Conservation (phyloP, 1,140 invertebrate species). For the Aphelinus atriplicis region DNA sequence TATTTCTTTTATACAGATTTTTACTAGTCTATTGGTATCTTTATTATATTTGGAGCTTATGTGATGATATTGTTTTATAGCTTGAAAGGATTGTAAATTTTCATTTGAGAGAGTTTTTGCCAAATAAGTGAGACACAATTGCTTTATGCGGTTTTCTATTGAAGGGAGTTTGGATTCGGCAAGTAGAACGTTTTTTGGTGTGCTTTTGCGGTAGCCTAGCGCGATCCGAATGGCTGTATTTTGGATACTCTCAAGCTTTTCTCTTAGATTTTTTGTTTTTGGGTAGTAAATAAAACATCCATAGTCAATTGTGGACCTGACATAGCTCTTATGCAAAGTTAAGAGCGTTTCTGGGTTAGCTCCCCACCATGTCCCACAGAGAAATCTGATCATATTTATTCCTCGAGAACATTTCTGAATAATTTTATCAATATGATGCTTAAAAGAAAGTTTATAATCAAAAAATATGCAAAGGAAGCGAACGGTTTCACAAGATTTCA, state of each 20-base stretch:
- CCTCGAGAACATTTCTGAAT: neutral
- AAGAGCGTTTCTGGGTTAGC: conserved; percentile 14
- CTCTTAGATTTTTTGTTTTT: neutral
- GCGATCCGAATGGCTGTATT: conserved; percentile 15
- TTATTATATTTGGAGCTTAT: no score
- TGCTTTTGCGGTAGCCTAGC: conserved; percentile 35
- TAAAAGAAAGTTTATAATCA: neutral
- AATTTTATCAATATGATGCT: neutral
- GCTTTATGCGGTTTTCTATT: neutral
- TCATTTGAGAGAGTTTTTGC: no score
- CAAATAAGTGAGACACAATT: no score
- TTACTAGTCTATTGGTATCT: no score
- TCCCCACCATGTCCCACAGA: conserved; percentile 28
- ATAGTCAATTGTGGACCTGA: conserved; percentile 33
- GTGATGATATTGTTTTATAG: no score
- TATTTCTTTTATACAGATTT: no score
- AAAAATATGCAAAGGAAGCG: neutral
- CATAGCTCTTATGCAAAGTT: conserved; percentile 20
- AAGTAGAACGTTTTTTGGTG: conserved; percentile 34
- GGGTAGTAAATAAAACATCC: conserved; percentile 16
- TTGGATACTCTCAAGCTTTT: conserved; percentile 25
- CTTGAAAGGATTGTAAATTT: no score
- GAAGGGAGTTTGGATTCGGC: conserved; percentile 26
- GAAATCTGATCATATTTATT: conserved; percentile 27
- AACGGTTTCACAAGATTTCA: neutral